Base-by-base conservation (phyloP, 2,888 invertebrate genomes). In the Parasteatoda lunata region DNA sequence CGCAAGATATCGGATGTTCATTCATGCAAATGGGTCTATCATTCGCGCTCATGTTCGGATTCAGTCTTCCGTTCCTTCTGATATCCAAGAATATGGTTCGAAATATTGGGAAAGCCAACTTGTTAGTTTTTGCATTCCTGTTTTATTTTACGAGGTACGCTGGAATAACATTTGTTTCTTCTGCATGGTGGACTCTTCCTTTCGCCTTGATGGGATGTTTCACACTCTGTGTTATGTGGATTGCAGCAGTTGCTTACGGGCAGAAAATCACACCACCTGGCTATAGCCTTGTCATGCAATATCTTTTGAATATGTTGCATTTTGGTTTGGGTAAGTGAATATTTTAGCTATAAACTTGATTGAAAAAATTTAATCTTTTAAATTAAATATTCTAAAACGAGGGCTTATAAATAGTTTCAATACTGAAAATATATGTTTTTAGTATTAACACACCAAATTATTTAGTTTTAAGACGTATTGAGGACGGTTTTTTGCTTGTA, bases 181-280 rank as follows among this genome's bases (percentile, higher is more conserved):
- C 83, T 4, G 88, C 88, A 0, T 89, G 88, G 89, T 85, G 89
- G 76, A 72, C 89, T 8, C 71, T 90, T 30, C 90, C 90, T 13
- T 90, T 90, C 68, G 89, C 90, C 54, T 48, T 88, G 59, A 90
- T 90, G 90, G 89, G 84, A 68, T 87, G 90, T 5, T 90, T 90
- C 68, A 89, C 86, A 4, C 78, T 89, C 5, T 89, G 89, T 13
- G 75, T 90, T 8, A 87, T 89, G 76, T 90, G 90, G 90, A 86
- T 90, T 47, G 89, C 89, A 30, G 69, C 82, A 54, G 90, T 90
- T 52, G 88, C 90, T 13, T 89, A 89, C 70, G 88, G 89, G 95
- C 66, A 93, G 94, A 69, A 93, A 93, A 4, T 94, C 96, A 84
- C 89, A 4, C 84, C 85, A 54, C 65, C 71, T 75, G 82, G 85